Evolutionary conservation across 1,140 invertebrate genomes (phyloP).

Genomic region (Phymastichus coffea): DNA sequence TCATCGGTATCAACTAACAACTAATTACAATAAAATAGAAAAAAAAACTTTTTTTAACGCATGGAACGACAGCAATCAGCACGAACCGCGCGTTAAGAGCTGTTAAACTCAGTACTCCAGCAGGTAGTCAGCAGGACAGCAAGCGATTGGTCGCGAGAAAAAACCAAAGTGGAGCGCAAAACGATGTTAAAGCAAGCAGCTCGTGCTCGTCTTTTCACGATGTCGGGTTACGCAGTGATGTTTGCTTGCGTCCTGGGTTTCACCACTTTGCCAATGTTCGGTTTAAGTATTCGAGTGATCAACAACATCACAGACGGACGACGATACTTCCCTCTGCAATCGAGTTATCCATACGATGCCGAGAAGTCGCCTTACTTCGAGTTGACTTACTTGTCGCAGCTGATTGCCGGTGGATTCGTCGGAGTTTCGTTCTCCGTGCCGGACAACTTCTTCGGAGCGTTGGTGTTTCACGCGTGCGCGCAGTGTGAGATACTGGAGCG

Average conservation of each 20-base stretch:
- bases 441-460: constrained; percentile 14
- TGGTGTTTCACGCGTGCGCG: background rate
- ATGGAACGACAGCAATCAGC: background rate
- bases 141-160: background rate
- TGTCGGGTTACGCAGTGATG: background rate
- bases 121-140: background rate
- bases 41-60: background rate
- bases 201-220: background rate
- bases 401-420: background rate
- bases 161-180: background rate
- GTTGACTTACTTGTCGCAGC: background rate
- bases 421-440: background rate
- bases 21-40: background rate
- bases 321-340: background rate
- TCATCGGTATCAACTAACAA: background rate
- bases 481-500: background rate
- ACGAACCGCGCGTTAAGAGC: background rate
- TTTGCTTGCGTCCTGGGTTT: background rate
- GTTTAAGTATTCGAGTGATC: background rate
- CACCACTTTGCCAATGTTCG: background rate
- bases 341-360: background rate
- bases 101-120: background rate
- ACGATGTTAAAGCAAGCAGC: background rate
- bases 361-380: background rate
- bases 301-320: constrained; percentile 8